Base-by-base conservation (phyloP, 2,797 vertebrate genomes). In the Lutjanus argentimaculatus region DNA sequence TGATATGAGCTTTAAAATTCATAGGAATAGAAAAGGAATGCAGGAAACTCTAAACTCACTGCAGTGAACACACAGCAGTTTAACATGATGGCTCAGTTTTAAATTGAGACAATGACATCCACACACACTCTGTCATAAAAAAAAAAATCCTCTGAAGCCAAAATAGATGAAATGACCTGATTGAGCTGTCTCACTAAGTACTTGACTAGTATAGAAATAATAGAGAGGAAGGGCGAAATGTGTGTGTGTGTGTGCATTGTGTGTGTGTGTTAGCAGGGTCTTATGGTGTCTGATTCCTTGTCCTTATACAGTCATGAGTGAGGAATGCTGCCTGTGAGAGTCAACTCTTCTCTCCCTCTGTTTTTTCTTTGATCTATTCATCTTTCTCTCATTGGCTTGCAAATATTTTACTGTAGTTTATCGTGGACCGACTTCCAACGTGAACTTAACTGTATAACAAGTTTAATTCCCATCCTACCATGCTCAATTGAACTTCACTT, bases 251-350 rank as follows among this genome's bases (percentile, higher is more conserved):
- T 79, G 58, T 46, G 45, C 45, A 46, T 46, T 80, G 82, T 82
- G 66, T 66, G 73, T 66, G 73, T 85, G 89, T 84, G 59, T 75
- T 36, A 74, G 77, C 42, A 0, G 72, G 55, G 73, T 75, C 88
- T 80, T 76, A 72, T 88, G 79, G 88, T 84, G 82, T 83, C 85
- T 75, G 72, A 91, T 61, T 93, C 86, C 86, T 87, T 92, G 80
- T 92, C 95, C 95, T 92, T 95, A 93, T 95, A 95, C 88, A 95
- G 94, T 93, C 93, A 94, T 91, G 84, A 82, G 75, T 56, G 65
- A 89, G 92, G 93, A 95, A 94, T 92, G 88, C 88, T 82, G 66
- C 80, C 81, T 58, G 62, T 72, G 84, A 90, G 84, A 77, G 62
- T 83, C 73, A 51, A 19, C 84, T 89, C 83, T 73, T 83, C 84